Conservation (phyloP, 1,140 invertebrate species). For the Bacillus rossius region DNA sequence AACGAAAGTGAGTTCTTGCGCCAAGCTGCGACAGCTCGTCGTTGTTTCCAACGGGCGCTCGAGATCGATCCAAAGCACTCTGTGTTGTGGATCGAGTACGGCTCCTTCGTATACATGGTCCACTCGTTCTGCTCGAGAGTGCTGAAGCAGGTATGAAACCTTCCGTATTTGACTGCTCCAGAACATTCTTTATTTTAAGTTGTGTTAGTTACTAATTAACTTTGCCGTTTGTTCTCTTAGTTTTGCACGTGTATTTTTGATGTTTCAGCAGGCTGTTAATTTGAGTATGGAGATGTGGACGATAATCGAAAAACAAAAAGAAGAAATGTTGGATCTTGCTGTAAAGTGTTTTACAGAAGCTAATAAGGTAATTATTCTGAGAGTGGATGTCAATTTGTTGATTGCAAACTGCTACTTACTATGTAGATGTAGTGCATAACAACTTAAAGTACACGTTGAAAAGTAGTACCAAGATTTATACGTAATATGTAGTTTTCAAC, state of each 20-base stretch:
- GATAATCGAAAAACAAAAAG: conserved; percentile 65
- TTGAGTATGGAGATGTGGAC: conserved; percentile 72
- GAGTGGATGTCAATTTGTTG: too few relatives aligned
- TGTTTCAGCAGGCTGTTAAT: conserved; percentile 54
- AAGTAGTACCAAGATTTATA: too few relatives aligned
- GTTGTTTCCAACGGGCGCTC: conserved; percentile 73
- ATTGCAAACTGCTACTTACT: too few relatives aligned
- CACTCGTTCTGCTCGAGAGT: conserved; percentile 82
- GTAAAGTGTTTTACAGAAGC: conserved; percentile 71
- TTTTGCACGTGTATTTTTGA: neutral
- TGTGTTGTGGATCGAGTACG: conserved; percentile 85
- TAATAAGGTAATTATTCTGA: conserved; percentile 44
- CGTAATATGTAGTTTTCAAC: too few relatives aligned
- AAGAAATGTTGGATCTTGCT: conserved; percentile 69
- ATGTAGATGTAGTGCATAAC: too few relatives aligned
- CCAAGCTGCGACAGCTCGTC: conserved; percentile 61
- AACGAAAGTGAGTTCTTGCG: conserved; percentile 65
- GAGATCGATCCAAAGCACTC: conserved; percentile 62
- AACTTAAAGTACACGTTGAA: too few relatives aligned
- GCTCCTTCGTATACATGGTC: conserved; percentile 78
- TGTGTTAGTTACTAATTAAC: neutral
- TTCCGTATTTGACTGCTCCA: neutral
- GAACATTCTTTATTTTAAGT: neutral
- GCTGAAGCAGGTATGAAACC: conserved; percentile 58
- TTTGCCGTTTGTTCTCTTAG: neutral